These are phyloP conservation scores for Seira sanloemensis DNA, from an alignment of 2,888 invertebrate species.

Conservation along the genomic window DNA sequence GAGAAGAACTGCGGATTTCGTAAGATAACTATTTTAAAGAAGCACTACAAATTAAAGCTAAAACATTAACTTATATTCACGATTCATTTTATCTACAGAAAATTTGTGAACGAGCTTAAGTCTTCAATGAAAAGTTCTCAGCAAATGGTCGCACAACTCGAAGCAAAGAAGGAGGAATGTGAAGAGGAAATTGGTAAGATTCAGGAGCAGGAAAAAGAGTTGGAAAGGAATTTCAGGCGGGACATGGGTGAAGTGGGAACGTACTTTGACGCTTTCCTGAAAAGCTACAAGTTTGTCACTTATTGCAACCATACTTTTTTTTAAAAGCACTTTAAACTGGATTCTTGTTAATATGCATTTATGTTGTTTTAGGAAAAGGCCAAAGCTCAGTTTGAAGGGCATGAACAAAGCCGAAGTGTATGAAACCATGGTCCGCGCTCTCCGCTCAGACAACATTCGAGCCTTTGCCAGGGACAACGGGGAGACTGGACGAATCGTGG, in stretches of 20 bases:
- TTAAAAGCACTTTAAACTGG: too few species aligned
- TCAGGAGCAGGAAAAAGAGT: constrained; percentile 56
- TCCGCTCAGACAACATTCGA: constrained; percentile 62
- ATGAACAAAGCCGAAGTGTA: constrained; percentile 63
- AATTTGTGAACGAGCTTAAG: constrained; percentile 63
- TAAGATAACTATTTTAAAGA: constrained; percentile 15
- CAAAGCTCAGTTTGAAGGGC: constrained; percentile 64
- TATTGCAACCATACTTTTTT: too few species aligned
- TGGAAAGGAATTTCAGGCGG: constrained; percentile 65
- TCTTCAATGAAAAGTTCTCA: constrained; percentile 68
- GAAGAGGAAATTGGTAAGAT: constrained; percentile 63
- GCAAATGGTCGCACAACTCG: constrained; percentile 59
- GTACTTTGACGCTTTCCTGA: constrained; percentile 68
- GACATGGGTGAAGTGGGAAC: constrained; percentile 71
- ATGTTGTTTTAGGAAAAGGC: constrained; percentile 70
- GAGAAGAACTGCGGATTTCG: constrained; percentile 64
- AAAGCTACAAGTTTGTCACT: constrained; percentile 70
- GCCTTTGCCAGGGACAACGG: constrained; percentile 67
- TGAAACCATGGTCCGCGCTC: constrained; percentile 54
- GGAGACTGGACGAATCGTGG: constrained; percentile 61
- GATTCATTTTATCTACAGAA: constrained; percentile 30
- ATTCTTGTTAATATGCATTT: too few species aligned
- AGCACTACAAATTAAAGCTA: too few species aligned
- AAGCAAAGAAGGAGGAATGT: constrained; percentile 55
- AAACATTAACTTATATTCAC: not conserved